These are phyloP conservation scores for Mactromeris polynyma DNA, from an alignment of 2,888 invertebrate species.

Conservation along the genomic window DNA sequence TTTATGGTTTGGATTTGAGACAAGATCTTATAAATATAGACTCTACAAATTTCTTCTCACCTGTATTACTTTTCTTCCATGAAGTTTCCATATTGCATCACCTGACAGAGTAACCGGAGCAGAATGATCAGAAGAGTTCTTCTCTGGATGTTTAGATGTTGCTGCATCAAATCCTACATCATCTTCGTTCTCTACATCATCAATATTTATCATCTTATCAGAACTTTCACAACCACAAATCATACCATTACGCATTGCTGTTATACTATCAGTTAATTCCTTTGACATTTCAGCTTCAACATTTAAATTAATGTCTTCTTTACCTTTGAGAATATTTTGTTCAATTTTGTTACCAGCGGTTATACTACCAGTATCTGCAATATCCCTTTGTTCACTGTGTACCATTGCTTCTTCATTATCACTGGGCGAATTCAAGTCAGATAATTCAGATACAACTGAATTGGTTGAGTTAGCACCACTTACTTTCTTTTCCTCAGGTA, in stretches of 20 bases:
- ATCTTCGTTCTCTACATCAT: not conserved
- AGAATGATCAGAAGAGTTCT: not conserved
- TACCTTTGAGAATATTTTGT: not conserved
- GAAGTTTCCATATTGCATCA: conserved; percentile 20
- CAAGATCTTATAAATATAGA: not conserved
- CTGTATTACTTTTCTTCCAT: conserved; percentile 54
- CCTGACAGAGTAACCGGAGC: not conserved
- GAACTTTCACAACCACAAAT: not conserved
- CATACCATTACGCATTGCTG: not conserved
- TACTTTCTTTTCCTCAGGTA: not conserved
- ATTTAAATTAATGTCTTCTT: not conserved
- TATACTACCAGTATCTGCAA: not conserved
- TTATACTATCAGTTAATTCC: not conserved
- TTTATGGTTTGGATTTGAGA: too few species aligned
- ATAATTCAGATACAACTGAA: conserved; percentile 33
- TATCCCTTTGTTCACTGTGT: not conserved
- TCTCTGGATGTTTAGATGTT: not conserved
- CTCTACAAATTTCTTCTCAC: conserved; percentile 13
- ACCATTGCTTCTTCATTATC: conserved; percentile 3
- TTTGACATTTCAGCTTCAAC: not conserved
- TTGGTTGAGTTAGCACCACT: not conserved
- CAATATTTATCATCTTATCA: not conserved
- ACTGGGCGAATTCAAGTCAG: conserved; percentile 26
- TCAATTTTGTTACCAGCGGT: not conserved
- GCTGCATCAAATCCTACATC: not conserved